These are phyloP conservation scores for Nephrocerus scutellatus DNA, from an alignment of 2,888 invertebrate genomes.

Conservation along the genomic window DNA sequence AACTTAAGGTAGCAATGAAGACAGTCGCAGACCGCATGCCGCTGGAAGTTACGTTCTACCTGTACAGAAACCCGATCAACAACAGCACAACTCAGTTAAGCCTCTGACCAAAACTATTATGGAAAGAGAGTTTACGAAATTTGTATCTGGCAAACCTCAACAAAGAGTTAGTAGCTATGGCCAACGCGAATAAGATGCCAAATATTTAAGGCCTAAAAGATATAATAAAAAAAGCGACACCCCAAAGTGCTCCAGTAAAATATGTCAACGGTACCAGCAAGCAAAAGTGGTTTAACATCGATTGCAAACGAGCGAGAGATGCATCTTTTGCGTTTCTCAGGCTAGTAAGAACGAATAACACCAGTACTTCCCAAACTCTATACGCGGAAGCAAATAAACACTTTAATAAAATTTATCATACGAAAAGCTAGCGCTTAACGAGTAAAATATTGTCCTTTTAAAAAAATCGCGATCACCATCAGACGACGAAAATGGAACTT, in stretches of 20 bases:
- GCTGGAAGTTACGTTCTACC: no score
- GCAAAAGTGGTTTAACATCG: conserved; percentile 4
- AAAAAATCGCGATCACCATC: no score
- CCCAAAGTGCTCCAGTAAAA: not conserved
- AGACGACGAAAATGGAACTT: no score
- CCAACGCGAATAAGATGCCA: not conserved
- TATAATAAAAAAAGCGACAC: not conserved
- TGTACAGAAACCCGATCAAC: not conserved
- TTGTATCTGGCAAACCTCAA: conserved; percentile 4
- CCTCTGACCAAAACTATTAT: conserved; percentile 1
- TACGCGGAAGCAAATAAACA: not conserved
- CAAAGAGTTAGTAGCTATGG: not conserved
- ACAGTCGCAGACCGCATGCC: conserved; percentile 5
- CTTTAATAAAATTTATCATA: not conserved
- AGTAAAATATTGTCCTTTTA: no score
- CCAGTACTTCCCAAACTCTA: not conserved
- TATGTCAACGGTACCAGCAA: no score
- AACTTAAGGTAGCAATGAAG: not conserved
- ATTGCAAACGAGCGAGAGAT: conserved; percentile 1
- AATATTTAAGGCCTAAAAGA: no score
- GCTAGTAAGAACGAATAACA: no score
- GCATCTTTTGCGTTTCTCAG: not conserved
- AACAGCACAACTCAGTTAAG: conserved; percentile 1
- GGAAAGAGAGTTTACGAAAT: conserved; percentile 1
- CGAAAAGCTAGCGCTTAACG: not conserved